Base-by-base conservation (phyloP, 2,113 vertebrate species). In the Garra rufa region DNA sequence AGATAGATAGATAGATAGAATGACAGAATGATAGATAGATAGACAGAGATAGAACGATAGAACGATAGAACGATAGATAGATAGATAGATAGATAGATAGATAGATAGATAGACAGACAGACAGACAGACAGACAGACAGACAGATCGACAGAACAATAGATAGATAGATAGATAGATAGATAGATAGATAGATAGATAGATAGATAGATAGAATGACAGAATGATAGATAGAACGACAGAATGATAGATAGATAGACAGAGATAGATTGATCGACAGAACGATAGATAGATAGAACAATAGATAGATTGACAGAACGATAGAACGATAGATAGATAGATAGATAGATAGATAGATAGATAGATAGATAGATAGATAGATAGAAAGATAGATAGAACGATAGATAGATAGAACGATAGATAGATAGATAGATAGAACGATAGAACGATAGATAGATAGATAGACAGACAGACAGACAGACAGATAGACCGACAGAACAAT, bases 261-360 rank as follows among this genome's bases (percentile, higher is more conserved):
- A n/a, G n/a, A 15, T 0, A 63, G 61, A 15, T 0, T 15, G 26
- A 63, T 0, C 14, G 26, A 65, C 0, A 63, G 24, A 63, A 0
- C 14, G 59, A 61, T 0, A n/a, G 48, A 21, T 1, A 21, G 50
- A 55, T 2, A 21, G 50, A n/a, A 50, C 3, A 7, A 50, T 2
- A 24, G 57, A 61, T 1, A 26, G 57, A 26, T 1, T 26, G 24
- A 61, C 0, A 26, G 24, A 61, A 0, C 11, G 57, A 59, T 17
- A 24, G 55, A 63, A 0, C 14, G 59, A 63, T 1, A 30, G 26
- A 63, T 6, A 63, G 61, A 28, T 0, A 15, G 61, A 63, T 0
- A 63, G 59, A 63, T 0, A 61, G 57, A 61, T 0, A 61, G 24
- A 61, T 4, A 61, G 57, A 61, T 3, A 26, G 57, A 61, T 3